Percentiles rank a stretch among this genome's conserved stretches.
phyloP scores from a whole-genome alignment of 2,888 invertebrate genomes.

The Lumbricus terrestris region DNA sequence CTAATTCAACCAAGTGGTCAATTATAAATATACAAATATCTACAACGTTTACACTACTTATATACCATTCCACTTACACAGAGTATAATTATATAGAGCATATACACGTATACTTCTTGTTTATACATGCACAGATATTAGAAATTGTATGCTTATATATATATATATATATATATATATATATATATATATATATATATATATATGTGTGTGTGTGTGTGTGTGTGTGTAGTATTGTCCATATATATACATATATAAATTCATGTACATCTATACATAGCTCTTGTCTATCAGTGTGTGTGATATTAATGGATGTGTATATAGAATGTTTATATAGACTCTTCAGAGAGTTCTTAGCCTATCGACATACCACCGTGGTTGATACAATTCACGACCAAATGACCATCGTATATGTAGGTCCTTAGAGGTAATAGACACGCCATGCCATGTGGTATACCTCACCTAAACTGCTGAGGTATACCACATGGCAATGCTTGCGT shows the following conservation, averaged over 20 bases:
- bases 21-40: no score
- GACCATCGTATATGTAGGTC: background rate
- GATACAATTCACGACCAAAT: background rate
- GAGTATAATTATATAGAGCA: no score
- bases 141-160: no score
- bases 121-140: no score
- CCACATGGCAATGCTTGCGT: background rate
- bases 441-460: background rate
- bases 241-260: background rate
- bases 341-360: background rate
- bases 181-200: no score
- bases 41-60: no score
- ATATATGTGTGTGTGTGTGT: background rate
- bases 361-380: background rate
- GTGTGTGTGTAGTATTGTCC: no score
- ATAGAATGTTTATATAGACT: background rate
- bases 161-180: background rate
- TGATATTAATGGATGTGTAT: background rate
- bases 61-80: no score
- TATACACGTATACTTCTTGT: no score
- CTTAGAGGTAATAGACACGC: background rate
- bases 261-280: no score
- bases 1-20: no score
- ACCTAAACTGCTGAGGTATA: background rate
- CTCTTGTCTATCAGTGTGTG: no score